These are phyloP conservation scores for Pedionomus torquatus DNA, from an alignment of 2,113 vertebrate species.

Conservation along the genomic window DNA sequence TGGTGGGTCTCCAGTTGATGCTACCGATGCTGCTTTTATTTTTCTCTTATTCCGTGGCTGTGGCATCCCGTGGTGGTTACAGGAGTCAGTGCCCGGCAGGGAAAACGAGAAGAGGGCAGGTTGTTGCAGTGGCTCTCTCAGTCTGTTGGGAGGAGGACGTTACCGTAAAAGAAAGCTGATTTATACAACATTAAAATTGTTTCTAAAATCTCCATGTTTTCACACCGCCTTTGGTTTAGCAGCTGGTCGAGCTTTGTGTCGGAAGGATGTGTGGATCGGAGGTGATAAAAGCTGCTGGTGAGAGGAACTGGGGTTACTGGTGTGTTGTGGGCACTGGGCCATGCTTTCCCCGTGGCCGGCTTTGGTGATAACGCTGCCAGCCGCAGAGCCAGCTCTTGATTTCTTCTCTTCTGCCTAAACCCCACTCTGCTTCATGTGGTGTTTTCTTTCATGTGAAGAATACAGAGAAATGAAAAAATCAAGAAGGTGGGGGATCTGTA, in stretches of 20 bases:
- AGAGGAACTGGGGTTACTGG: not conserved
- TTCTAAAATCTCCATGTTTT: not conserved
- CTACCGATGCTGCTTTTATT: not conserved
- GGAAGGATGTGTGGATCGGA: not conserved
- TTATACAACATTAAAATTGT: not conserved
- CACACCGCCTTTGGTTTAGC: not conserved
- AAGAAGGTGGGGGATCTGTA: not conserved
- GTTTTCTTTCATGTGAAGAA: rapidly evolving
- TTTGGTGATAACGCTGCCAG: not conserved
- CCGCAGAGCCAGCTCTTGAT: not conserved
- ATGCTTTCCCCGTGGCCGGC: rapidly evolving
- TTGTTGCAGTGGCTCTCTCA: not conserved
- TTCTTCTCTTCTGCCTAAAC: not conserved
- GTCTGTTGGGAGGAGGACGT: not conserved
- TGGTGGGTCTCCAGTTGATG: not conserved
- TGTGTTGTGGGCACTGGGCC: rapidly evolving
- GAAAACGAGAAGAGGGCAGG: not conserved
- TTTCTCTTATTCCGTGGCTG: not conserved
- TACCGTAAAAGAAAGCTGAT: not conserved
- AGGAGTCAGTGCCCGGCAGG: not conserved
- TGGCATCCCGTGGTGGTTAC: not conserved
- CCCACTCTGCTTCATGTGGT: rapidly evolving
- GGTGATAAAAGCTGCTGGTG: not conserved
- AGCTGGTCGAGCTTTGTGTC: not conserved
- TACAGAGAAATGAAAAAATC: not conserved